Evolutionary conservation across 2,888 invertebrate species (phyloP), one percentile per base, ranked within the genome.

Genomic region (Aromia moschata): DNA sequence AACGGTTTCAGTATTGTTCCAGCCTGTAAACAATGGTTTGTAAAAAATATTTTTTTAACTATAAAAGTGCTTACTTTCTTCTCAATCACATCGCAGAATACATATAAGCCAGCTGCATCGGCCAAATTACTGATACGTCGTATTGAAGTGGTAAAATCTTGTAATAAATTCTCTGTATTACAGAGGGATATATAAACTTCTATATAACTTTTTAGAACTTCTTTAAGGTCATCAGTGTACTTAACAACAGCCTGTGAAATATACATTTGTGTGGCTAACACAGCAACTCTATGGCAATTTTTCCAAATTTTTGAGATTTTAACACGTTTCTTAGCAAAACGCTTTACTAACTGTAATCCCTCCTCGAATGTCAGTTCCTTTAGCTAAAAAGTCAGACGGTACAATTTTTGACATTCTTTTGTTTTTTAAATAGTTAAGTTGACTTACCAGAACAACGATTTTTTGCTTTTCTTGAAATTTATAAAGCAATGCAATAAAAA

Each of bases 21-120:
- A 46, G 72, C 70, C 77, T 77, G 60, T 3, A 64, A 69, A 63
- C 53, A 60, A 65, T 37, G 46, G 52, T 43, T 72, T 68, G 59
- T 65, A n/a, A 43, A 58, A 58, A 44, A n/a, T n/a, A n/a, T n/a
- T n/a, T n/a, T n/a, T n/a, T n/a, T n/a, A n/a, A n/a, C n/a, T n/a
- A n/a, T n/a, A n/a, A n/a, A n/a, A n/a, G n/a, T n/a, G n/a, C 69
- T 65, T 68, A 78, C 78, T 68, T 73, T 74, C 64, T 69, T 70
- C 46, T 77, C 72, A 37, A 84, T 80, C 1, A 84, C 84, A 11
- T 80, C 82, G 63, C 88, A 88, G 65, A 90, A 85, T 56, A 87
- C 84, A 79, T 90, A 89, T 74, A 90, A 85, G 64, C 90, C 90
- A 12, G 89, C 85, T 53, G 88, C 86, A 74, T 85, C 85, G 36